Evolutionary conservation across 2,797 vertebrate genomes (phyloP), one percentile per base, ranked within the genome.

Genomic region (Champsocephalus gunnari): DNA sequence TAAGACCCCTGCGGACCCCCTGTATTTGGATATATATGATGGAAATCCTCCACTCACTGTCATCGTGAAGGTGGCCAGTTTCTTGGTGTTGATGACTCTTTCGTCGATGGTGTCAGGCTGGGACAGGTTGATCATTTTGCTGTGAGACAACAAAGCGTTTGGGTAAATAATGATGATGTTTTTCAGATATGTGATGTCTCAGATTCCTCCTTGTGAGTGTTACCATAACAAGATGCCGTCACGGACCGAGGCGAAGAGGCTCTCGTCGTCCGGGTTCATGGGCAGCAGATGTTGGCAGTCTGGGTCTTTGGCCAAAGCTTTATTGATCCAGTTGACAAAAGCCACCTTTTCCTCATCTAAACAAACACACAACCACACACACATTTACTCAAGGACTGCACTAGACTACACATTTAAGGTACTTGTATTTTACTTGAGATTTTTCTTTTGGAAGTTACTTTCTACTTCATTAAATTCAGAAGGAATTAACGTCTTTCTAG

Each of bases 301-400:
- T 21, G 96, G 91, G 87, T 99, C 98, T 73, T 96, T 95, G 43
- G 93, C 95, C 79, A 99, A 93, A 81, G 97, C 92, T 93, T 98
- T 99, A 94, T 99, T 99, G 91, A 99, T 96, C 98, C 98, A 99
- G 88, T 98, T 97, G 61, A 96, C 97, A 91, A 99, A 99, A 41
- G 98, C 98, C 85, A 99, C 97, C 84, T 97, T 99, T 87, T 99
- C 98, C 92, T 99, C 98, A 94, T 99, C 98, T 99, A 78, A 62
- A 81, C 77, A 80, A 59, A 83, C 11, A 59, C 21, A 72, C 13
- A 56, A 4, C 57, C 44, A 69, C 12, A 53, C 34, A 69, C 56
- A 59, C 57, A 68, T 59, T 32, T 56, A 61, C 63, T 55, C 48
- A 70, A 24, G 47, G 17, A 60, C 41, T 38, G 34, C 9, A 34